Evolutionary conservation across 1,140 invertebrate species (phyloP).

Genomic region (Bombus haemorrhoidalis): DNA sequence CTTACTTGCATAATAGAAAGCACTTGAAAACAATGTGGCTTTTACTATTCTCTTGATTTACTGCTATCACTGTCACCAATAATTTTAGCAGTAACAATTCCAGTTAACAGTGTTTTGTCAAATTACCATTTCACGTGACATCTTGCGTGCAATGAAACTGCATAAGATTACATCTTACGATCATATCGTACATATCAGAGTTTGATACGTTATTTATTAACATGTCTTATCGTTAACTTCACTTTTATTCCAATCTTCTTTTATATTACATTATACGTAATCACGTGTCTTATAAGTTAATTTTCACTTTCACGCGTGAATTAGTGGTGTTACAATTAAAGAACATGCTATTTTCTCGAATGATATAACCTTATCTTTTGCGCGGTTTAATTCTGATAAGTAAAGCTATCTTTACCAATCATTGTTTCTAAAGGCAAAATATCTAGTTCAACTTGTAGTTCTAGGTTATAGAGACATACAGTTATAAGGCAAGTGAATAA

Average conservation of each 20-base stretch:
- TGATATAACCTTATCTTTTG: background rate
- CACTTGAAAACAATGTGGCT: background rate
- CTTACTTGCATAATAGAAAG: background rate
- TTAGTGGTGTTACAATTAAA: background rate
- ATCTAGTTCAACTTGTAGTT: background rate
- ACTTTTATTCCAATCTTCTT: background rate
- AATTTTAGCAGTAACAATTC: background rate
- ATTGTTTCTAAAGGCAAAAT: background rate
- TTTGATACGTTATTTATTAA: background rate
- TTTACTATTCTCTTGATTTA: background rate
- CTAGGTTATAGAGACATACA: background rate
- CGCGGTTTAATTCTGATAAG: constrained; percentile 1
- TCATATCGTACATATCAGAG: background rate
- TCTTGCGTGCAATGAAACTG: background rate
- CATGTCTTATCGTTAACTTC: background rate
- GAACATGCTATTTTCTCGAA: background rate
- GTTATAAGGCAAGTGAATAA: background rate
- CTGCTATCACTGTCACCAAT: background rate
- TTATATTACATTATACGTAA: background rate
- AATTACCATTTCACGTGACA: background rate
- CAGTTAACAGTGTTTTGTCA: background rate
- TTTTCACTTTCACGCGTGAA: background rate
- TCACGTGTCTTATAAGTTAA: background rate
- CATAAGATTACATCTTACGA: background rate
- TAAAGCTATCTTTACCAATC: too few species aligned